Evolutionary conservation across 2,113 vertebrate genomes (phyloP).

Genomic region (Rhizomys pruinosus): DNA sequence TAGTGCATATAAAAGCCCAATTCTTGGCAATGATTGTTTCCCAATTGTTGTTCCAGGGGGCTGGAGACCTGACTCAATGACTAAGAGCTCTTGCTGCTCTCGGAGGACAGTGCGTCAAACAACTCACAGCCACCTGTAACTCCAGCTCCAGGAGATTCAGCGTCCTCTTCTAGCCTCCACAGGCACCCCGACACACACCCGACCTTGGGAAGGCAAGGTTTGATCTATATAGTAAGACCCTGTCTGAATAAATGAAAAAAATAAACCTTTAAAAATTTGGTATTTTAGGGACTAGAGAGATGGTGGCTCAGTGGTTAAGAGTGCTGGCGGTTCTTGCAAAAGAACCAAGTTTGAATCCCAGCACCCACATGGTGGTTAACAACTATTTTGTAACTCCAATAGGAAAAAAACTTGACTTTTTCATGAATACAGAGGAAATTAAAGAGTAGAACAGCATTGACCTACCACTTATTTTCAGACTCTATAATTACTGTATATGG

Average conservation of each 20-base stretch:
- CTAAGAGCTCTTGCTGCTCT: background rate
- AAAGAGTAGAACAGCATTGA: background rate
- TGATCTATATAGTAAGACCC: too few relatives aligned
- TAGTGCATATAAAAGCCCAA: background rate
- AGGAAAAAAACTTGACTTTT: constrained; percentile 21
- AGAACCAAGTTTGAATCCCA: too few relatives aligned
- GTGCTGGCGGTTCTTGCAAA: too few relatives aligned
- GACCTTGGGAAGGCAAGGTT: too few relatives aligned
- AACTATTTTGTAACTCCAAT: too few relatives aligned
- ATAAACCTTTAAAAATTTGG: too few relatives aligned
- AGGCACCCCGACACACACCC: fast-evolving
- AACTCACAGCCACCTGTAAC: background rate
- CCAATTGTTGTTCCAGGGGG: background rate
- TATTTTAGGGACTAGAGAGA: too few relatives aligned
- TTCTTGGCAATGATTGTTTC: constrained; percentile 24
- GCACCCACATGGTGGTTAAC: too few relatives aligned
- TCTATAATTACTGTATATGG: too few relatives aligned
- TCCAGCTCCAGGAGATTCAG: background rate
- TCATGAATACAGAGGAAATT: background rate
- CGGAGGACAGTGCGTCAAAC: background rate
- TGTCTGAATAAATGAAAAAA: too few relatives aligned
- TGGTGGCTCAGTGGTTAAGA: too few relatives aligned
- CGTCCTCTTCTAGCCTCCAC: background rate
- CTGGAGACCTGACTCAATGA: background rate
- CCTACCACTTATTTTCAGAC: too few relatives aligned